Base-by-base conservation (phyloP, 1,140 invertebrate genomes). In the Rhagoletis zephyria region DNA sequence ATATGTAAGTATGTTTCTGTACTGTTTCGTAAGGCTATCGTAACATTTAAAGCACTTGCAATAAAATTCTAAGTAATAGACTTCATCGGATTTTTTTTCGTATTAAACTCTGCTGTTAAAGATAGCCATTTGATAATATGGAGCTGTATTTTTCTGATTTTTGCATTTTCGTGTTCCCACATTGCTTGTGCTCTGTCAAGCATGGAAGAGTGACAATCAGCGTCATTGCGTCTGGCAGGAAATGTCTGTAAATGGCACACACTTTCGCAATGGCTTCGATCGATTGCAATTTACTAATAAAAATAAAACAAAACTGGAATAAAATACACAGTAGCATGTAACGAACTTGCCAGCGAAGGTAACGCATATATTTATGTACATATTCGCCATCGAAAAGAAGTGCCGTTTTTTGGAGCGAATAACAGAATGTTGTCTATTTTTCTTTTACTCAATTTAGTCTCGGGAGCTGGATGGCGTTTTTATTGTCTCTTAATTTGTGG, bases 151-250 rank as follows among this genome's bases (percentile, higher is more conserved):
- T 67, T 67, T 67, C 30, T 30, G 30, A 30, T 67, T 9, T 40
- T 67, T 19, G 30, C n/a, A 67, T 30, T 67, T 63, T 63, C 61
- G n/a, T 12, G 16, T 63, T 1, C 61, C 5, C n/a, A 67, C 30
- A 67, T 30, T 67, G n/a, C n/a, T 10, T 67, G 48, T 0, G 30
- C 0, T n/a, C n/a, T 3, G n/a, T 56, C 45, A 30, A 81, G 74
- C 74, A 59, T 81, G 74, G 19, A 59, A 56, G 16, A 16, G 48
- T 81, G 16, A 30, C 48, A 59, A 48, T 30, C 74, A 81, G n/a
- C 48, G 7, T 59, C 74, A 81, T 81, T 81, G 56, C 74, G 4
- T 56, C n/a, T 12, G 56, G 48, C 74, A 81, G 74, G 74, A 81
- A 81, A 56, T 81, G 59, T 59, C 48, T 7, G 45, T 9, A 81